These are phyloP conservation scores for Clytia hemisphaerica DNA, from an alignment of 30 jellyfish, hydroid and myxozoan species.

Conservation along the genomic window DNA sequence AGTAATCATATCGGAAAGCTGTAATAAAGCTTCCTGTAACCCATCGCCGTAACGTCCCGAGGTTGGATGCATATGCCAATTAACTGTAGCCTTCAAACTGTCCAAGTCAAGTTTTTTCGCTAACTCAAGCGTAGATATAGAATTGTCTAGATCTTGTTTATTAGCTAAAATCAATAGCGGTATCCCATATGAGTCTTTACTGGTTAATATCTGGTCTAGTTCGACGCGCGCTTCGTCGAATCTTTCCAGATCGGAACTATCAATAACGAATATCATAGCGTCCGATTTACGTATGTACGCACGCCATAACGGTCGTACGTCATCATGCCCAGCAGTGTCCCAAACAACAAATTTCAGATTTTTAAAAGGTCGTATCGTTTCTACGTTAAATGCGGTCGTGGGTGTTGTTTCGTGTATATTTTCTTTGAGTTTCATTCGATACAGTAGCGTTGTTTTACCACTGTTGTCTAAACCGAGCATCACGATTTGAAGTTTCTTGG, in stretches of 20 bases:
- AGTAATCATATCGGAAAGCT: slow-evolving; percentile 51
- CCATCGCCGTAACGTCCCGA: slow-evolving; percentile 87
- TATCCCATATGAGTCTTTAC: slow-evolving; percentile 62
- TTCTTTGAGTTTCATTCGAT: slow-evolving; percentile 65
- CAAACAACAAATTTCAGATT: slow-evolving; percentile 54
- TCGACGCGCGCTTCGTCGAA: slow-evolving; percentile 77
- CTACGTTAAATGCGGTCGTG: slow-evolving; percentile 78
- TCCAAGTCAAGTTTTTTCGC: slow-evolving; percentile 46
- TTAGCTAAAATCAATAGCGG: slow-evolving; percentile 80
- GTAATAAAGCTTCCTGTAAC: slow-evolving; percentile 45
- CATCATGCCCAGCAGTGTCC: slow-evolving; percentile 88
- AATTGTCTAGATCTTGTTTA: slow-evolving; percentile 61
- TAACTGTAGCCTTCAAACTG: slow-evolving; percentile 36
- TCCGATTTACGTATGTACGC: slow-evolving; percentile 86
- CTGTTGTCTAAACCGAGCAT: slow-evolving; percentile 80
- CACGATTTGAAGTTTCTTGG: slow-evolving; percentile 60
- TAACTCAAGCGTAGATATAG: slow-evolving; percentile 60
- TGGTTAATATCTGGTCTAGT: slow-evolving; percentile 24
- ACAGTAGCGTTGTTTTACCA: slow-evolving; percentile 80
- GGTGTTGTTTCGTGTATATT: slow-evolving; percentile 65
- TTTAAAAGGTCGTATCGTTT: slow-evolving; percentile 51
- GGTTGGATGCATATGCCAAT: slow-evolving; percentile 71
- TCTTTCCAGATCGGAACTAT: slow-evolving; percentile 58
- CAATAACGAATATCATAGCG: slow-evolving; percentile 82
- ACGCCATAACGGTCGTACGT: slow-evolving; percentile 80